These are phyloP conservation scores for Channa striata DNA, from an alignment of 2,797 vertebrate genomes.

Conservation along the genomic window DNA sequence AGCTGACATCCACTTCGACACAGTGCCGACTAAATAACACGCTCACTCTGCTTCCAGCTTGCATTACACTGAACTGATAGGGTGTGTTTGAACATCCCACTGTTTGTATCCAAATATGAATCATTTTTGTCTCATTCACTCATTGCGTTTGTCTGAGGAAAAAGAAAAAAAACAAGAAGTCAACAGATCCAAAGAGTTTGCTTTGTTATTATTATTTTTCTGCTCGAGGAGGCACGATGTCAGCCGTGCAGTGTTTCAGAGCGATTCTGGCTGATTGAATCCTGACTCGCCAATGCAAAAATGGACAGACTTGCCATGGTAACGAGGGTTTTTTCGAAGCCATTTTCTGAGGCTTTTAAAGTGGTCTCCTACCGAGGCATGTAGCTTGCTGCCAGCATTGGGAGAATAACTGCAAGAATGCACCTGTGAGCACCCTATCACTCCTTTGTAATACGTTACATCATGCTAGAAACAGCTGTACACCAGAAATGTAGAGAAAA, in stretches of 20 bases:
- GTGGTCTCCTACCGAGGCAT: constrained; percentile 50
- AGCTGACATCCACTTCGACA: constrained; percentile 15
- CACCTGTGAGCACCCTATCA: constrained; percentile 81
- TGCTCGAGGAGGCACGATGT: constrained; percentile 52
- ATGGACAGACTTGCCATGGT: constrained; percentile 58
- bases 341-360: constrained; percentile 60
- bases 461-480: constrained; percentile 50
- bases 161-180: constrained; percentile 14
- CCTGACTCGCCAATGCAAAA: constrained; percentile 63
- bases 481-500: constrained; percentile 21
- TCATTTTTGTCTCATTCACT: constrained; percentile 18
- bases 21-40: constrained; percentile 32
- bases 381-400: constrained; percentile 43
- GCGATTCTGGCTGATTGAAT: constrained; percentile 61
- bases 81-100: constrained; percentile 74
- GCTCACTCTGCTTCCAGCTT: constrained; percentile 78
- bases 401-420: constrained; percentile 42
- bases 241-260: constrained; percentile 41
- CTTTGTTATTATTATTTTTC: constrained; percentile 38
- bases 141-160: constrained; percentile 18
- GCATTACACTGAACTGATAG: constrained; percentile 81
- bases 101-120: constrained; percentile 18
- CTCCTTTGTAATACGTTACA: constrained; percentile 76
- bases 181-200: constrained; percentile 44
- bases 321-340: constrained; percentile 67